Percentiles rank a stretch among this genome's conserved stretches.
phyloP scores from a whole-genome alignment of 1,140 invertebrate species.

The Scaptomyza graminum region DNA sequence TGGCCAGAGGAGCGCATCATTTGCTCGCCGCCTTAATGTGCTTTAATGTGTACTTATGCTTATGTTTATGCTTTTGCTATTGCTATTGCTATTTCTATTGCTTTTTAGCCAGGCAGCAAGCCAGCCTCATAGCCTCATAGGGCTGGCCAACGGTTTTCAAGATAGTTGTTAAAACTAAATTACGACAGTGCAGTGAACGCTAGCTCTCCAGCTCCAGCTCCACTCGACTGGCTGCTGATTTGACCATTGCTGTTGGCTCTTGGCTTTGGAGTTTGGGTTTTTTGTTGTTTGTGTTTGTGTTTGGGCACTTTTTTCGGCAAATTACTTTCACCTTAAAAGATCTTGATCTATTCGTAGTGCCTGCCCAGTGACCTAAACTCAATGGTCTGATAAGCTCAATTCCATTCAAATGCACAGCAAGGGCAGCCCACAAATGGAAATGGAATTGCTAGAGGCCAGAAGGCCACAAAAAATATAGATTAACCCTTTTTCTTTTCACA shows the following conservation, averaged over 20 bases:
- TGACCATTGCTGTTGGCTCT: constrained; percentile 35
- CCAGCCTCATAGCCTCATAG: constrained; percentile 29
- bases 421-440: constrained; percentile 22
- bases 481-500: constrained; percentile 8
- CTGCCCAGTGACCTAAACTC: constrained; percentile 78
- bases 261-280: constrained; percentile 4
- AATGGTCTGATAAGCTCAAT: constrained; percentile 74
- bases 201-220: constrained; percentile 15
- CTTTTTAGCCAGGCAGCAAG: background rate
- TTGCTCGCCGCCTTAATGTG: constrained; percentile 77
- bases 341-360: constrained; percentile 41
- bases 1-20: constrained; percentile 80
- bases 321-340: constrained; percentile 53
- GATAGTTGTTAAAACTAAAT: constrained; percentile 69
- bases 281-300: background rate
- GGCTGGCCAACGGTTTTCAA: constrained; percentile 66
- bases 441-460: constrained; percentile 11
- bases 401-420: constrained; percentile 44
- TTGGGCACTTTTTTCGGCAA: constrained; percentile 32
- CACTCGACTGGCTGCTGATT: constrained; percentile 28
- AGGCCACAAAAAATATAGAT: constrained; percentile 5
- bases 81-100: background rate
- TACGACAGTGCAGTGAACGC: constrained; percentile 75
- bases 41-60: constrained; percentile 77
- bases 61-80: constrained; percentile 46